phyloP scores from a whole-genome alignment of 2,113 vertebrate genomes.

The Corynorhinus townsendii region DNA sequence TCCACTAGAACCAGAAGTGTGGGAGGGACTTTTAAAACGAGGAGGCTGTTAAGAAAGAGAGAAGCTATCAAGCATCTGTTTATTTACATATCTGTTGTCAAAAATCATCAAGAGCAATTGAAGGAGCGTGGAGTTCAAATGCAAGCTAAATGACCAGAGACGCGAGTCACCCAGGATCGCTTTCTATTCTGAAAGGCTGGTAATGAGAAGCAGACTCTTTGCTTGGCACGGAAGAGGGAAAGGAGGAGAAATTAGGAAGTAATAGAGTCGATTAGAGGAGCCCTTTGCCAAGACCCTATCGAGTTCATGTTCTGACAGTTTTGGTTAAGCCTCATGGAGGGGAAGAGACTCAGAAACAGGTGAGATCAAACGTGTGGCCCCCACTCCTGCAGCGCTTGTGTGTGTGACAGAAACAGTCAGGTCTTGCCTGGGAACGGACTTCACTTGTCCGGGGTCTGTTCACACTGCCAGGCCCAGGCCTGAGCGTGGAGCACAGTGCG shows the following conservation, averaged over 20 bases:
- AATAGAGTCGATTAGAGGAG: constrained; percentile 48
- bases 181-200: constrained; percentile 13
- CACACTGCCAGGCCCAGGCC: background rate
- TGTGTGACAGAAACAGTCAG: background rate
- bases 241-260: constrained; percentile 58
- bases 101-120: constrained; percentile 21
- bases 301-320: constrained; percentile 52
- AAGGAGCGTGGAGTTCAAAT: constrained; percentile 25
- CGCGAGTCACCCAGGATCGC: background rate
- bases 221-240: constrained; percentile 19
- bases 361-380: background rate
- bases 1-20: background rate
- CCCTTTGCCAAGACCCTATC: constrained; percentile 40
- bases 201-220: constrained; percentile 58
- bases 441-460: background rate
- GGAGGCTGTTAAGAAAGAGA: constrained; percentile 17
- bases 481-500: background rate
- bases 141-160: background rate
- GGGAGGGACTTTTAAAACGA: constrained; percentile 19
- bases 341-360: constrained; percentile 19
- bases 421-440: background rate
- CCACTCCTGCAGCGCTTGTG: background rate
- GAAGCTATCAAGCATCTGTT: constrained; percentile 16
- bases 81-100: constrained; percentile 43
- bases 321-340: background rate